Conservation (phyloP, 2,888 invertebrate species). For the Phyto melanocephala region DNA sequence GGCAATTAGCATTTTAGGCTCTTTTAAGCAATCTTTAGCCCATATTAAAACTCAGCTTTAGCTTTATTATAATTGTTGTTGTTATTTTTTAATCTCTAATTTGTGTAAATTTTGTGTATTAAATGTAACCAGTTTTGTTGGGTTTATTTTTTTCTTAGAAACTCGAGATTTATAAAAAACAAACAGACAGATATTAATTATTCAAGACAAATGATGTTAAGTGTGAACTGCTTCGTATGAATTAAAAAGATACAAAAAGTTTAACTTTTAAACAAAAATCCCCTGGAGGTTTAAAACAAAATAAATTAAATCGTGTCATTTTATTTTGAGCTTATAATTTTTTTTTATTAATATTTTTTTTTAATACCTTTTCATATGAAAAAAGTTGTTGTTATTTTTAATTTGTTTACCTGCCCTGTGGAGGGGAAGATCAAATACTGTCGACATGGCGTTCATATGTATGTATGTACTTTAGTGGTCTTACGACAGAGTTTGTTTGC, state of each 20-base stretch:
- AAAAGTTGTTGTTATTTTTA: not conserved
- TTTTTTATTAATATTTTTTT: not conserved
- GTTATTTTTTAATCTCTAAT: not conserved
- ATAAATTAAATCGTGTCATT: constrained; percentile 2
- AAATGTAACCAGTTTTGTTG: not conserved
- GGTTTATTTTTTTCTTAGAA: not conserved
- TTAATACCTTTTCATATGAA: not conserved
- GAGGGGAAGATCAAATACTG: not conserved
- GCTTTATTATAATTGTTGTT: not conserved
- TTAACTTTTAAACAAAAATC: not conserved
- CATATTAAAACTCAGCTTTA: not conserved
- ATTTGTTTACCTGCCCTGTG: not conserved
- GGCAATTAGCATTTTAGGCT: not conserved
- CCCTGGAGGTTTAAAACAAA: not conserved
- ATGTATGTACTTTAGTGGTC: not conserved
- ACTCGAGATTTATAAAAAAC: not conserved
- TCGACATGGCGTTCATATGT: not conserved
- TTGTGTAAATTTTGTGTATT: not conserved
- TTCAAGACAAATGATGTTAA: constrained; percentile 5
- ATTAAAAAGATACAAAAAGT: not conserved
- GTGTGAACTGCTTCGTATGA: not conserved
- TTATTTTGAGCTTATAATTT: not conserved
- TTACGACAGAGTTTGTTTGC: not conserved
- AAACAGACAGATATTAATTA: constrained; percentile 6
- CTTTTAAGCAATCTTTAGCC: not conserved